These are phyloP conservation scores for Bellardia pandia DNA, from an alignment of 2,888 invertebrate genomes.

Conservation along the genomic window DNA sequence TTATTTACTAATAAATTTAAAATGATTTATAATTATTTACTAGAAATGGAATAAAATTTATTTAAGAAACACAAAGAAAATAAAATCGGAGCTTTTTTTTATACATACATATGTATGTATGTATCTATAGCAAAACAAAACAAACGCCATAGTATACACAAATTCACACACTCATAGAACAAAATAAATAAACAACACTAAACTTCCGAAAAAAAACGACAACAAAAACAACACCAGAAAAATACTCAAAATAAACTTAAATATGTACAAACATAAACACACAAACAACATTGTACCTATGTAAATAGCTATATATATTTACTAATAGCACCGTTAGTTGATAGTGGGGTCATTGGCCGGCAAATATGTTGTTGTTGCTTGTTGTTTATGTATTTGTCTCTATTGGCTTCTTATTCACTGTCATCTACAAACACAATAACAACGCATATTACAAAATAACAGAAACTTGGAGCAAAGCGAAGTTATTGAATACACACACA, in stretches of 20 bases:
- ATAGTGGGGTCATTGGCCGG: conserved; percentile 52
- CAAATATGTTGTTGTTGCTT: conserved; percentile 32
- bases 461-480: conserved; percentile 15
- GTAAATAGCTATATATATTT: neutral
- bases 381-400: neutral
- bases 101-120: too few species aligned
- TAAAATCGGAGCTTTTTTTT: neutral
- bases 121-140: neutral
- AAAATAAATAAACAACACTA: neutral
- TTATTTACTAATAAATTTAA: neutral
- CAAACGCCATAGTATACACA: neutral
- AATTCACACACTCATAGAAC: neutral
- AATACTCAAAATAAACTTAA: neutral
- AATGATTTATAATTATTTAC: too few species aligned
- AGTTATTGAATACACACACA: neutral
- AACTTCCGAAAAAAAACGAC: neutral
- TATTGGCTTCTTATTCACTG: conserved; percentile 9
- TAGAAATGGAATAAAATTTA: neutral
- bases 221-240: neutral
- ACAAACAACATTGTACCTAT: neutral
- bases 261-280: neutral
- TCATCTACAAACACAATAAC: conserved; percentile 27
- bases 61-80: neutral
- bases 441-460: neutral
- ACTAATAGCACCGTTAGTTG: conserved; percentile 25